A percentile compares a stretch with the other conserved stretches of the same genome.
Conservation (phyloP, 2,888 invertebrate genomes). For the Corbicula japonica region DNA sequence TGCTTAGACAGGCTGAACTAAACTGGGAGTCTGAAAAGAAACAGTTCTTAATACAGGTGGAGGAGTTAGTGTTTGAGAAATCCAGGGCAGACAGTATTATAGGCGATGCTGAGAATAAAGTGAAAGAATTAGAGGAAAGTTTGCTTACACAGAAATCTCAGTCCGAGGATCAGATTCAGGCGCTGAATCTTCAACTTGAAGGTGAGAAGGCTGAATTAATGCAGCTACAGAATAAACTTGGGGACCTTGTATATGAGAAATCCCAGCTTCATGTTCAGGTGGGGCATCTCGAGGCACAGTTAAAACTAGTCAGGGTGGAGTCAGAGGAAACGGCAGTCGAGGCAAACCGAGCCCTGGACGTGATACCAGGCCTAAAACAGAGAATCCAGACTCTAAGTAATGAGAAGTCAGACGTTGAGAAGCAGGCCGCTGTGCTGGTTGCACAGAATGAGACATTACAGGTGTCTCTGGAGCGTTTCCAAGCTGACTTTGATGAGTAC, state of each 20-base stretch:
- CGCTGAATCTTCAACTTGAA: conserved; percentile 46
- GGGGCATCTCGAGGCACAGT: conserved; percentile 63
- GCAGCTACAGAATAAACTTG: conserved; percentile 63
- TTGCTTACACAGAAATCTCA: conserved; percentile 40
- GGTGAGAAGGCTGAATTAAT: conserved; percentile 49
- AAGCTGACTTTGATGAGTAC: conserved; percentile 60
- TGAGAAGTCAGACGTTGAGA: conserved; percentile 46
- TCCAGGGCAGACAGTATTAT: conserved; percentile 44
- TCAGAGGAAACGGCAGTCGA: conserved; percentile 50
- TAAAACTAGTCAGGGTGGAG: conserved; percentile 57
- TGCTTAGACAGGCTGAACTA: conserved; percentile 42
- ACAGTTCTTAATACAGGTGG: conserved; percentile 48
- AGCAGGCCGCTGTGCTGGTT: conserved; percentile 49
- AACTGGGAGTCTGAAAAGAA: conserved; percentile 53
- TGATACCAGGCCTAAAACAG: conserved; percentile 54
- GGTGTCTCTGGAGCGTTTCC: conserved; percentile 52
- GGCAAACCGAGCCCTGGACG: conserved; percentile 48
- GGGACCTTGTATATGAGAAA: conserved; percentile 69
- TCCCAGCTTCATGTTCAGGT: conserved; percentile 68
- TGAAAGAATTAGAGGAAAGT: conserved; percentile 32
- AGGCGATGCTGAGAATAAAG: conserved; percentile 39
- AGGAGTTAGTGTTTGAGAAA: conserved; percentile 59
- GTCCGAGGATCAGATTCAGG: conserved; percentile 53
- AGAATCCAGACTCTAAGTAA: conserved; percentile 36
- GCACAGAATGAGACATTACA: conserved; percentile 54